Conservation (phyloP, 2,113 vertebrate species). For the cat (Felis catus) region DNA sequence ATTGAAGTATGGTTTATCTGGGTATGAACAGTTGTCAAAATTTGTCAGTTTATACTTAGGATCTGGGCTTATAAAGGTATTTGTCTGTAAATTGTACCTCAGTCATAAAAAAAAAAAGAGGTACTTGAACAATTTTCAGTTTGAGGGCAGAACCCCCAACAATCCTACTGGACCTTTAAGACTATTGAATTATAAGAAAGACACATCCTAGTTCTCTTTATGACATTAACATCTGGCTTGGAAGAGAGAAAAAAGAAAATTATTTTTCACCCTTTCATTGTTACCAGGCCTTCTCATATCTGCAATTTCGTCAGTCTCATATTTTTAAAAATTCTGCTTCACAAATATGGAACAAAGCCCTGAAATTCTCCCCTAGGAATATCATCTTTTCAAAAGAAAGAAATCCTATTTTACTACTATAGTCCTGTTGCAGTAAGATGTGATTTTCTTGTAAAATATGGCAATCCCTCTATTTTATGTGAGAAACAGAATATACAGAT, state of each 20-base stretch:
- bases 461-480: not conserved
- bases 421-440: not conserved
- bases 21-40: not conserved
- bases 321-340: not conserved
- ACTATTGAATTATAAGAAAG: not conserved
- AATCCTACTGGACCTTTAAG: not conserved
- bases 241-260: not conserved
- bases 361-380: not conserved
- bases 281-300: not conserved
- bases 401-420: not conserved
- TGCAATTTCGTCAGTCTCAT: not conserved
- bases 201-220: not conserved
- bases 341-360: not conserved
- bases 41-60: not conserved
- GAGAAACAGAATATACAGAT: not conserved
- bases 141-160: not conserved
- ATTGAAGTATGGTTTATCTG: not conserved
- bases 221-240: not conserved
- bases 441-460: not conserved
- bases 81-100: not conserved
- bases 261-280: not conserved
- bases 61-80: not conserved
- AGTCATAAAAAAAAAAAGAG: not conserved
- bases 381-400: not conserved
- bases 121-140: not conserved